Evolutionary conservation across 1,140 invertebrate genomes (phyloP).

Genomic region (Ceratina calcarata): DNA sequence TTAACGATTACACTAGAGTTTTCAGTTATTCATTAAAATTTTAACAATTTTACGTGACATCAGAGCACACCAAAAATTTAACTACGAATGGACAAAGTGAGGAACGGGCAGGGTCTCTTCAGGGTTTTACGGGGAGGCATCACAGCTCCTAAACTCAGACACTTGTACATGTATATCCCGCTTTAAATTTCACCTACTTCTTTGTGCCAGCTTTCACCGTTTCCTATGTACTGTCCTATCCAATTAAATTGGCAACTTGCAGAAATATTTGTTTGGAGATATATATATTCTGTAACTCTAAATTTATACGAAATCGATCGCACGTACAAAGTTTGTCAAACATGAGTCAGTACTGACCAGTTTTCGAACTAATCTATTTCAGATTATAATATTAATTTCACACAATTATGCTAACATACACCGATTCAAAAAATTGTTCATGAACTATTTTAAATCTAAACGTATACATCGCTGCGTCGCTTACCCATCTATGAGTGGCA

Average conservation of each 20-base stretch:
- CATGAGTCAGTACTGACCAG: no score
- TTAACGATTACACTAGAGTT: conserved; percentile 54
- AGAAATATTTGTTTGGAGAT: no score
- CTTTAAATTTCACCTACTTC: conserved; percentile 1
- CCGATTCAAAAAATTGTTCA: no score
- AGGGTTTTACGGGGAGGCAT: not conserved
- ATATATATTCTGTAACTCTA: no score
- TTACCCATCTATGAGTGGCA: conserved; percentile 79
- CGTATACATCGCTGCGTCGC: conserved; percentile 2
- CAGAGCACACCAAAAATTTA: conserved; percentile 2
- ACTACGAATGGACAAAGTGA: not conserved
- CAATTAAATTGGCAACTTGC: no score
- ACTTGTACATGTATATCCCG: not conserved
- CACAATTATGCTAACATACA: no score
- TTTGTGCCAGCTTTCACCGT: not conserved
- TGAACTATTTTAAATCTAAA: no score
- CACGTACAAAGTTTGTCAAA: no score
- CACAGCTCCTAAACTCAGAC: not conserved
- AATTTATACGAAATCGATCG: no score
- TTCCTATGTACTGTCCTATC: no score
- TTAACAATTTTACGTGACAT: conserved; percentile 27
- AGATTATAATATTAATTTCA: no score
- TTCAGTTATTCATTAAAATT: conserved; percentile 55
- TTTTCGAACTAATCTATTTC: no score
- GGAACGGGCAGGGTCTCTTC: not conserved